Conservation (phyloP, 2,797 vertebrate species). For the Pitangus sulphuratus region DNA sequence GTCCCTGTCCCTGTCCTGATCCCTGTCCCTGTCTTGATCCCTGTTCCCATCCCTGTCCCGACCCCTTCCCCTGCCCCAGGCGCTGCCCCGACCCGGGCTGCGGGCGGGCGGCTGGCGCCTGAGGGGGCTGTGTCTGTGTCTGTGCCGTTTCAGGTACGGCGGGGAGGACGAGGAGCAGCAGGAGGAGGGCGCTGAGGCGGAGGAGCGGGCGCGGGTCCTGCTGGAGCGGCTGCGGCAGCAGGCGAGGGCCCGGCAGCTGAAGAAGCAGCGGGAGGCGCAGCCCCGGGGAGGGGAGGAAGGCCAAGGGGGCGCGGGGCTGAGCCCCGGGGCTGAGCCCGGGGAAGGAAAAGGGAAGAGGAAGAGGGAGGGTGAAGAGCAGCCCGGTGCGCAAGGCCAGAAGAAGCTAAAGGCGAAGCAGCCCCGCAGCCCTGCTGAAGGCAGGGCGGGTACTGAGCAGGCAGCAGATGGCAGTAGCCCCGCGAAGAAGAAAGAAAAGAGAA, state of each 20-base stretch:
- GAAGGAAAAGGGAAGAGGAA: not conserved
- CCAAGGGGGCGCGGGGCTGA: constrained; percentile 55
- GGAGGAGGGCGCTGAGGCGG: not conserved
- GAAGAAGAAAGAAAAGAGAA: not conserved
- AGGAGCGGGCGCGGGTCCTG: constrained; percentile 74
- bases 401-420: not conserved
- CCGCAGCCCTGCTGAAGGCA: not conserved
- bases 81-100: not conserved
- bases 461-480: not conserved
- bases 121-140: not conserved
- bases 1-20: not conserved
- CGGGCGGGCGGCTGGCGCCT: not conserved
- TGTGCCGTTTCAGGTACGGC: constrained; percentile 75
- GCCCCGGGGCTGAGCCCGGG: not conserved
- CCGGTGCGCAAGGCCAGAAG: not conserved
- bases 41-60: not conserved
- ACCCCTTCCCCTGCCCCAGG: not conserved
- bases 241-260: constrained; percentile 81
- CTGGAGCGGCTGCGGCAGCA: constrained; percentile 84
- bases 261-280: constrained; percentile 13
- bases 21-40: not conserved
- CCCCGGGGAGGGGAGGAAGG: not conserved
- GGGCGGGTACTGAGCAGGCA: not conserved
- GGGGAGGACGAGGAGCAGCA: constrained; percentile 79
- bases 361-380: not conserved